These are phyloP conservation scores for Pelodytes ibericus DNA, from an alignment of 2,797 vertebrate genomes.

Conservation along the genomic window DNA sequence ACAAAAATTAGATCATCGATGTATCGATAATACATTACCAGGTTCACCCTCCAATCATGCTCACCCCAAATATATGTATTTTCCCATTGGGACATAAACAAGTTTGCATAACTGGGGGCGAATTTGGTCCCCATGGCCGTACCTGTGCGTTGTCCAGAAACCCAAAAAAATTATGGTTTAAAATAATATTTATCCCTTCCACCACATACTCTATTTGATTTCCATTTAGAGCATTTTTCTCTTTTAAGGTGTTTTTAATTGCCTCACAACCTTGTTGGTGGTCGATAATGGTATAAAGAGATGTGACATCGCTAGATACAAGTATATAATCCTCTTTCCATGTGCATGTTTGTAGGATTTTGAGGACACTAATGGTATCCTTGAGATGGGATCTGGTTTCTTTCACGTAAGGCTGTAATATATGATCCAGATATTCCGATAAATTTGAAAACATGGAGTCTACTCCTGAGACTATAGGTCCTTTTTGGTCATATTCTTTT, in stretches of 20 bases:
- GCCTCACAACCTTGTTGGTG: not conserved
- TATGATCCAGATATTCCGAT: not conserved
- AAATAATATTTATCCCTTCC: not conserved
- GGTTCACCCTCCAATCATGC: not conserved
- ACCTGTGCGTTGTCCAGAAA: not conserved
- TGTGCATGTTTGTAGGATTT: rapidly evolving
- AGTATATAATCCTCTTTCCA: rapidly evolving
- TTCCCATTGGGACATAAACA: not conserved
- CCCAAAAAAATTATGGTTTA: no score
- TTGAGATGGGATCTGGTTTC: rapidly evolving
- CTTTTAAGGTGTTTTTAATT: rapidly evolving
- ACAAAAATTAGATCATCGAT: not conserved
- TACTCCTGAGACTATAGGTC: not conserved
- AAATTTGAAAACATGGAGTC: not conserved
- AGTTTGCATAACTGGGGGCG: not conserved
- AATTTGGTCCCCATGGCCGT: not conserved
- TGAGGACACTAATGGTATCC: rapidly evolving
- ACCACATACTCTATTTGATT: not conserved
- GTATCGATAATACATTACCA: not conserved
- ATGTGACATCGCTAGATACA: not conserved
- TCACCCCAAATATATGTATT: rapidly evolving
- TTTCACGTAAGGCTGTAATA: rapidly evolving
- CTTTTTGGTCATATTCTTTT: rapidly evolving
- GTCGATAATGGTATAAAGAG: not conserved
- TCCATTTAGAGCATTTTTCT: not conserved